These are phyloP conservation scores for Microcaecilia unicolor DNA, from an alignment of 2,797 vertebrate species.

Conservation along the genomic window DNA sequence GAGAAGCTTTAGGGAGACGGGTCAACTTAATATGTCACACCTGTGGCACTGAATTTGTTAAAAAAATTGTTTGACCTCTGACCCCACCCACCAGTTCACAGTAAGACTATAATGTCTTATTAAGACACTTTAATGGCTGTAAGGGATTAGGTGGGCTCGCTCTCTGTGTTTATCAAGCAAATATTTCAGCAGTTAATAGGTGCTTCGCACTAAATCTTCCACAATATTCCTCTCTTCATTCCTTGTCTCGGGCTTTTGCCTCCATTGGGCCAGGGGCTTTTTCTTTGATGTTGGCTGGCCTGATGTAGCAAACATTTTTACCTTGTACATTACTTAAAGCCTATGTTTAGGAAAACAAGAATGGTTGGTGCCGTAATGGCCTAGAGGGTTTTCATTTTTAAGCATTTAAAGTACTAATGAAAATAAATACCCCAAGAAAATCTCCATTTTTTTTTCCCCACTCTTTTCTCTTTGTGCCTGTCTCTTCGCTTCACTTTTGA, in stretches of 20 bases:
- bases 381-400: neutral
- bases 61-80: accelerated
- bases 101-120: neutral
- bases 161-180: neutral
- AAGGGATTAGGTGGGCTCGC: slow-evolving; percentile 1
- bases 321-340: neutral
- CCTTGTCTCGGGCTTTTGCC: neutral
- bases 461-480: too few species aligned
- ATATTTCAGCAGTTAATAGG: accelerated
- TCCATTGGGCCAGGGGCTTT: neutral
- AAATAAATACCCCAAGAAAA: too few species aligned
- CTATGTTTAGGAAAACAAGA: neutral
- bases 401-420: neutral
- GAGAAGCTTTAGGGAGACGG: accelerated
- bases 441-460: too few species aligned
- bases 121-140: neutral
- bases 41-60: accelerated
- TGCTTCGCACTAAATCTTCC: neutral
- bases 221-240: neutral
- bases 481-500: too few species aligned
- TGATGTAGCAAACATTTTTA: neutral
- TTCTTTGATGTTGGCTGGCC: neutral
- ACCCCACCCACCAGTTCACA: neutral
- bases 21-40: neutral
- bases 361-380: too few species aligned